Conservation (phyloP, 2,113 vertebrate genomes). For the Phalacrocorax pelagicus region DNA sequence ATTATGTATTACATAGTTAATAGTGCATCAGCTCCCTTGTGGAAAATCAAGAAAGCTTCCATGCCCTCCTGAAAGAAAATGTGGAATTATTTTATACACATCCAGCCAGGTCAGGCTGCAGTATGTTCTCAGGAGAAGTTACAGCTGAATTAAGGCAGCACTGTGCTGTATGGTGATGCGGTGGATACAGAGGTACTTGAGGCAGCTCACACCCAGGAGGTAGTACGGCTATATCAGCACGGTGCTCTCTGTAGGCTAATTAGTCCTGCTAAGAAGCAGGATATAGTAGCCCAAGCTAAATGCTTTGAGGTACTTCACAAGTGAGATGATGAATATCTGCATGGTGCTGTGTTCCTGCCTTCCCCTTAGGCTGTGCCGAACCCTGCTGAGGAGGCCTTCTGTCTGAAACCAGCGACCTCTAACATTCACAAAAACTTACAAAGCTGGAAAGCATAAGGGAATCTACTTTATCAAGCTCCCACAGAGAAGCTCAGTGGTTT, state of each 20-base stretch:
- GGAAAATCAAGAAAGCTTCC: slow-evolving; percentile 20
- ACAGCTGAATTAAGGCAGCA: not conserved
- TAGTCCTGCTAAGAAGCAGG: slow-evolving; percentile 14
- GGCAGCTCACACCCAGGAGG: not conserved
- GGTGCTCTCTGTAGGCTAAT: slow-evolving; percentile 17
- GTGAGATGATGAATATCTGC: not conserved
- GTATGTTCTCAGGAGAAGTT: not conserved
- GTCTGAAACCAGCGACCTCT: not conserved
- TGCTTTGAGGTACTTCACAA: not conserved
- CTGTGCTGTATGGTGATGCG: accelerated
- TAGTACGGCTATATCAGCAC: not conserved
- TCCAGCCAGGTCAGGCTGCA: not conserved
- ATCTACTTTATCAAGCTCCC: not conserved
- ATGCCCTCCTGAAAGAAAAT: not conserved
- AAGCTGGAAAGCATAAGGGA: not conserved
- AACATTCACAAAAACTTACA: not conserved
- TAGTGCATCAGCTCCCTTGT: slow-evolving; percentile 3
- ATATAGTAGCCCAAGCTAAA: not conserved
- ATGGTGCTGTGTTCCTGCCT: not conserved
- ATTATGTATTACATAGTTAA: slow-evolving; percentile 36
- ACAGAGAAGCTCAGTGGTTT: not conserved
- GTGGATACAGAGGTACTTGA: not conserved
- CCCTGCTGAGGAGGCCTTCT: not conserved
- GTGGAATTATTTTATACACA: slow-evolving; percentile 11
- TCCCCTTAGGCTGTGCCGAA: not conserved